Conservation (phyloP, 2,113 vertebrate species). For the Ascaphus truei region DNA sequence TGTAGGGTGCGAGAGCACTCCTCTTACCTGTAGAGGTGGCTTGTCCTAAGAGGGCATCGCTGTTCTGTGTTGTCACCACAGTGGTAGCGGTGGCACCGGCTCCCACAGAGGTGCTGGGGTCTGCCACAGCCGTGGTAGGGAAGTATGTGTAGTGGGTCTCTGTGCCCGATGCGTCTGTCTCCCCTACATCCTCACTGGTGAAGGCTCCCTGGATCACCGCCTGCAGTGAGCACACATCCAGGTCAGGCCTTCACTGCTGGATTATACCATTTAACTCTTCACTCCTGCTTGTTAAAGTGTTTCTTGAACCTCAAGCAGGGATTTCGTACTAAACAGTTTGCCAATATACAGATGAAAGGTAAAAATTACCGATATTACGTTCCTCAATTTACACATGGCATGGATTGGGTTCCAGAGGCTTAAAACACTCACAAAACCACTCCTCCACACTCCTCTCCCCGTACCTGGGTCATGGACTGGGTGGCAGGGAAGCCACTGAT, state of each 20-base stretch:
- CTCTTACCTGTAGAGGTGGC: conserved; percentile 58
- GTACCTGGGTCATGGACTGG: conserved; percentile 84
- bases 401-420: too few relatives aligned
- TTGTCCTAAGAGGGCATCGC: conserved; percentile 59
- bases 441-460: not conserved
- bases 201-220: conserved; percentile 68
- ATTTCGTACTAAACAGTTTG: too few relatives aligned
- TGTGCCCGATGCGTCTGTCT: conserved; percentile 49
- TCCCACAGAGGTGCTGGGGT: conserved; percentile 43
- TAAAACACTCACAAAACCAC: too few relatives aligned
- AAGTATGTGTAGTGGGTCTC: conserved; percentile 69
- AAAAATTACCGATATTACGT: too few relatives aligned
- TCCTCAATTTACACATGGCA: too few relatives aligned
- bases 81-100: conserved; percentile 46
- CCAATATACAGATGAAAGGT: too few relatives aligned
- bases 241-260: too few relatives aligned
- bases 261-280: too few relatives aligned
- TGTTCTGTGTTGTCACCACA: conserved; percentile 65
- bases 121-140: conserved; percentile 58
- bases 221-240: conserved; percentile 16
- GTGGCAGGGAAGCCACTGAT: conserved; percentile 86
- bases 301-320: too few relatives aligned
- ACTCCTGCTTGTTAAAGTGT: too few relatives aligned
- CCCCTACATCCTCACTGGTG: conserved; percentile 63
- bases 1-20: too few relatives aligned